A percentile compares a stretch with the other conserved stretches of the same genome.
These are phyloP conservation scores for Meloidogyne floridensis DNA, from an alignment of 1,140 invertebrate genomes.

Conservation along the genomic window DNA sequence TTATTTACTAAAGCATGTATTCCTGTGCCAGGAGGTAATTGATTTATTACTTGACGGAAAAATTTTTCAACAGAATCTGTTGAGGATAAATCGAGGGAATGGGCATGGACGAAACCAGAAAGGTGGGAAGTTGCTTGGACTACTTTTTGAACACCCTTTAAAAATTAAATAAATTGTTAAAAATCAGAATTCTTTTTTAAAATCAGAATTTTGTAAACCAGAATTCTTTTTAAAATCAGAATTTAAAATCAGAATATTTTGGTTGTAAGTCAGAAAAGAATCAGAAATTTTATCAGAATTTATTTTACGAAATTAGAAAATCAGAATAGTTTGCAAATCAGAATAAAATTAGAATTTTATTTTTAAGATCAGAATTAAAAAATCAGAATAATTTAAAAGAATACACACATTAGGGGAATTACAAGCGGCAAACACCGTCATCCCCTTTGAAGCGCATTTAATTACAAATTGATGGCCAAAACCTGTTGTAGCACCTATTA, in stretches of 20 bases:
- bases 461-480: conserved; percentile 27
- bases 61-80: conserved; percentile 25
- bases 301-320: not conserved
- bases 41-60: conserved; percentile 13
- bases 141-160: conserved; percentile 24
- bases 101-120: conserved; percentile 23
- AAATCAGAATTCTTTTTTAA: no score
- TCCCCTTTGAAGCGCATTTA: conserved; percentile 21
- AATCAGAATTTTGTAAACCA: no score
- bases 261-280: no score
- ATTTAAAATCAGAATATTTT: no score
- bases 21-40: conserved; percentile 27
- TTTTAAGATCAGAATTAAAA: not conserved
- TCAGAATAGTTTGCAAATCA: not conserved
- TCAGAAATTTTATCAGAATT: no score
- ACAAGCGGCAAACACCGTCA: conserved; percentile 28
- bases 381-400: not conserved
- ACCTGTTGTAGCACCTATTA: conserved; percentile 24
- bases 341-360: not conserved
- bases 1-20: conserved; percentile 23
- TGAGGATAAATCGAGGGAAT: conserved; percentile 16
- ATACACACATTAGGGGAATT: conserved; percentile 25
- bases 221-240: no score
- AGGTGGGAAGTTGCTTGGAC: conserved; percentile 5
- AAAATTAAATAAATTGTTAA: not conserved